phyloP scores from a whole-genome alignment of 2,113 vertebrate species.

The Microcebus jonahi region DNA sequence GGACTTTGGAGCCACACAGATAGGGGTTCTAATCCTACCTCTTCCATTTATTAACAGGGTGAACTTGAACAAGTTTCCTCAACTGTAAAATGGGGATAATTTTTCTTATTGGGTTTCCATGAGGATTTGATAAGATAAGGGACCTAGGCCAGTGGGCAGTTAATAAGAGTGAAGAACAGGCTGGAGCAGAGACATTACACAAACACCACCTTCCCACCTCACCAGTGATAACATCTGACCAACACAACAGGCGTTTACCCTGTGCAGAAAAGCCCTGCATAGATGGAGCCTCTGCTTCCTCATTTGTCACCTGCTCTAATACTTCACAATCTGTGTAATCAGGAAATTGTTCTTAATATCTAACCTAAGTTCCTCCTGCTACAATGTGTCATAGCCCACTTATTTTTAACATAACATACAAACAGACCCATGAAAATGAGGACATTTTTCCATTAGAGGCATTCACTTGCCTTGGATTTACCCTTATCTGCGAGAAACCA shows the following conservation, averaged over 20 bases:
- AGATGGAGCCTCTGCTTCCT: constrained; percentile 40
- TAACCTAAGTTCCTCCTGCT: constrained; percentile 47
- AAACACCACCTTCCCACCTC: not conserved
- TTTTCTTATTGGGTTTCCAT: not conserved
- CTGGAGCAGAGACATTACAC: not conserved
- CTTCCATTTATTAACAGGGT: not conserved
- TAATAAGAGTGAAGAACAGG: not conserved
- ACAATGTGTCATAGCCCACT: not conserved
- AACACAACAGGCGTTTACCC: not conserved
- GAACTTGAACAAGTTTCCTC: not conserved
- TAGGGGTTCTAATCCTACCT: not conserved
- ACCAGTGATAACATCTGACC: constrained; percentile 25
- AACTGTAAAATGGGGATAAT: not conserved
- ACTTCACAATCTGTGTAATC: constrained; percentile 45
- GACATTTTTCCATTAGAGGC: constrained; percentile 56
- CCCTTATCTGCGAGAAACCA: not conserved
- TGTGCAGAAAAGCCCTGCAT: not conserved
- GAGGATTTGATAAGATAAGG: not conserved
- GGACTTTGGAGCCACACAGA: not conserved
- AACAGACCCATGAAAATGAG: constrained; percentile 60
- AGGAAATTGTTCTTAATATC: constrained; percentile 54
- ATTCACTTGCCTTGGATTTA: constrained; percentile 14
- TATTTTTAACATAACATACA: constrained; percentile 49
- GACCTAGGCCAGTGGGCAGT: not conserved
- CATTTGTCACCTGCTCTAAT: constrained; percentile 45